Evolutionary conservation across 2,888 invertebrate species (phyloP).

Genomic region (Globia sparganii): DNA sequence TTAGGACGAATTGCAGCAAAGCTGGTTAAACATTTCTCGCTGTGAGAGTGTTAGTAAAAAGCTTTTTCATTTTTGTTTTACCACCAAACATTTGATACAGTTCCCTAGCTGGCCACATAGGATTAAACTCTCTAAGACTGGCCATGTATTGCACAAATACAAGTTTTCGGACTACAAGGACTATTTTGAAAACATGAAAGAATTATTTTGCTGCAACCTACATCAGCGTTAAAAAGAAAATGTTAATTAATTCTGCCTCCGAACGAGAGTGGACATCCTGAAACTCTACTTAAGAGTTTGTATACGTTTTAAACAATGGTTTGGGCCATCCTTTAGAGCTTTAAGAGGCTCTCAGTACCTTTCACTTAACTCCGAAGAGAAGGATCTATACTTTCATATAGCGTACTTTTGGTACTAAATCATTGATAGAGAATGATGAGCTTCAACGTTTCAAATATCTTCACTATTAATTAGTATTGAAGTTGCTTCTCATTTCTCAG

Average conservation of each 20-base stretch:
- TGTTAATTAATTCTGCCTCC: background rate
- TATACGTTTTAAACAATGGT: constrained; percentile 2
- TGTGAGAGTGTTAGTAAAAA: background rate
- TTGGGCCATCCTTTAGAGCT: background rate
- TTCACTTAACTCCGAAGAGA: too few relatives aligned
- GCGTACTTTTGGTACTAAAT: background rate
- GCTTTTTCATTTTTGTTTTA: background rate
- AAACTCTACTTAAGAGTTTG: background rate
- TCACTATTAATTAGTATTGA: background rate
- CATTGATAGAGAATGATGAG: background rate
- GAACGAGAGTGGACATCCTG: background rate
- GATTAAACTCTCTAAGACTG: background rate
- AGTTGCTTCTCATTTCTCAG: background rate
- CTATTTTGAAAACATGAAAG: background rate
- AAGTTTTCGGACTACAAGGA: background rate
- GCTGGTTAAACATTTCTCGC: background rate
- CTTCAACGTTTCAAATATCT: background rate
- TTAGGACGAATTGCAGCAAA: constrained; percentile 7
- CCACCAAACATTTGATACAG: constrained; percentile 1
- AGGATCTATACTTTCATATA: background rate
- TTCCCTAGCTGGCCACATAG: background rate
- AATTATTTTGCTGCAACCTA: background rate
- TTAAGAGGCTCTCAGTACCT: background rate
- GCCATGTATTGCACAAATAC: background rate
- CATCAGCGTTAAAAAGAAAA: background rate